Evolutionary conservation across 2,113 vertebrate genomes (phyloP).

Genomic region (Melospiza georgiana): DNA sequence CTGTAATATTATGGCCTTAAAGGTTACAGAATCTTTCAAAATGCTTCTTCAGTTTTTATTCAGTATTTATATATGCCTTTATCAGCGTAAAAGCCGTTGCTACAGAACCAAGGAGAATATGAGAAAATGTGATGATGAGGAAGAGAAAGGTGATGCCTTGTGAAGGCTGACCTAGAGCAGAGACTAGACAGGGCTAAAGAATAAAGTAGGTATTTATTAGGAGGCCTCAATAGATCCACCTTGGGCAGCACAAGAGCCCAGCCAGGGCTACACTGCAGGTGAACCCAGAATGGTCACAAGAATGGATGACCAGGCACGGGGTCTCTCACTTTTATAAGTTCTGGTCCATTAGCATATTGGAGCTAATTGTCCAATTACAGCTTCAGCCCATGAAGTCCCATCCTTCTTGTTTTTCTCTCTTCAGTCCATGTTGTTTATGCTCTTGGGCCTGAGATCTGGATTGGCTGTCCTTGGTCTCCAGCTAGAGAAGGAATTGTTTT

Average conservation of each 20-base stretch:
- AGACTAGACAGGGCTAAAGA: neutral
- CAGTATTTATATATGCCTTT: neutral
- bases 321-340: neutral
- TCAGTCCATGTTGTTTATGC: neutral
- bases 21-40: neutral
- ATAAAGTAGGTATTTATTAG: neutral
- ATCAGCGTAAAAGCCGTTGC: neutral
- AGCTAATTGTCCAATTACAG: neutral
- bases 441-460: neutral
- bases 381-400: neutral
- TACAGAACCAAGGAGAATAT: neutral
- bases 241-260: neutral
- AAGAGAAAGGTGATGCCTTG: neutral
- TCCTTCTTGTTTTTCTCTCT: neutral
- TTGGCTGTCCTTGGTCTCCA: neutral
- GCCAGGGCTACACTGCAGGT: neutral
- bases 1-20: neutral
- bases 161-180: neutral
- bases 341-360: neutral
- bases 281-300: neutral
- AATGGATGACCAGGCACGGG: fast-evolving
- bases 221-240: neutral
- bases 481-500: neutral
- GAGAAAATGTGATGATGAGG: neutral
- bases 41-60: neutral